Evolutionary conservation across 2,888 invertebrate species (phyloP), one percentile per base, ranked within the genome.

Genomic region (Acronicta alni): DNA sequence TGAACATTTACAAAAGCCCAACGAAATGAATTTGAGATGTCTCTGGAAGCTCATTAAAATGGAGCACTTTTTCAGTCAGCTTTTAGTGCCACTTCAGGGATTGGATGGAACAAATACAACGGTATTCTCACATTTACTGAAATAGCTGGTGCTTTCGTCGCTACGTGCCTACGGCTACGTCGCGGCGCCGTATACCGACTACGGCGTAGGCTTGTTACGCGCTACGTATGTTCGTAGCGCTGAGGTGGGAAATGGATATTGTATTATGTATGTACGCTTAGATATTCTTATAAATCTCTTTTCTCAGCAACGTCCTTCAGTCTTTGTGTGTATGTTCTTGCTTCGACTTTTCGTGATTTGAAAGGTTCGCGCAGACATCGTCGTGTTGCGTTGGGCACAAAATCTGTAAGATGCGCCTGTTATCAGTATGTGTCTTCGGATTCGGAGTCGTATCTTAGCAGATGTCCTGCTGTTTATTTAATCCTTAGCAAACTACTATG

Each of bases 201-300:
- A 74, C 80, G 72, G 49, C 72, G 80, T 81, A 80, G 80, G 58
- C 67, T 54, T 52, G 47, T 71, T 72, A 75, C 64, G 70, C 61
- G 72, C 78, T 78, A 81, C 76, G 61, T 48, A 16, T 51, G 62
- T 53, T 49, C 74, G 75, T 72, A 75, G 73, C 76, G 48, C 67
- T 57, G 56, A 43, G 23, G 35, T 35, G n/a, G 55, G 51, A 58
- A 74, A 71, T 67, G 52, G 47, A 68, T 35, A n/a, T n/a, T 35
- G n/a, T 17, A 2, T 17, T 18, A 20, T 18, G 17, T 14, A 62
- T 52, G 51, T 54, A 39, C 44, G 54, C n/a, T n/a, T n/a, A 53
- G 60, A 61, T 63, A 67, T 62, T 64, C 56, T 65, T 58, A 38
- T n/a, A 42, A 60, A 58, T 52, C 20, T 44, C 32, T 44, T 38